phyloP scores from a whole-genome alignment of 2,888 invertebrate genomes.

The Dasysyrphus albostriatus region DNA sequence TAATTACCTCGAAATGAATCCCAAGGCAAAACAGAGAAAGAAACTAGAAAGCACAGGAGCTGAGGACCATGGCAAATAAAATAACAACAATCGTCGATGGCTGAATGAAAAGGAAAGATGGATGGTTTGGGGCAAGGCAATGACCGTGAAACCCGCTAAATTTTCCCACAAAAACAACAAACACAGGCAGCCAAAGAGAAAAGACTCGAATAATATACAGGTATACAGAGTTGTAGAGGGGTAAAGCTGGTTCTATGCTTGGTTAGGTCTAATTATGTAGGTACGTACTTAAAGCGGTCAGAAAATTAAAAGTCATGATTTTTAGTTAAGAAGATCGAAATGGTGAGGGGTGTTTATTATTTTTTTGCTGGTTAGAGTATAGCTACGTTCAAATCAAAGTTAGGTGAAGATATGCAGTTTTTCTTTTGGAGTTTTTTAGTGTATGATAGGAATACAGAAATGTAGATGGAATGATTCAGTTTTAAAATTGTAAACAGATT shows the following conservation, averaged over 20 bases:
- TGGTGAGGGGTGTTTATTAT: background rate
- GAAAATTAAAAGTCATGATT: constrained; percentile 73
- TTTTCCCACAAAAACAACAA: constrained; percentile 38
- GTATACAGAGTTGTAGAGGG: background rate
- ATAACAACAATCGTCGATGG: constrained; percentile 46
- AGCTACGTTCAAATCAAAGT: background rate
- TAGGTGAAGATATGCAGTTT: no score
- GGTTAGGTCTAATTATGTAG: constrained; percentile 68
- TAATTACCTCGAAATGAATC: constrained; percentile 63
- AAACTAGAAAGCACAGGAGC: constrained; percentile 21
- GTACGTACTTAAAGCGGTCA: constrained; percentile 62
- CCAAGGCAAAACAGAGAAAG: constrained; percentile 23
- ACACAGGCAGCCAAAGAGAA: constrained; percentile 11
- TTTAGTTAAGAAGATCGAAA: constrained; percentile 3
- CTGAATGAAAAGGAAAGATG: background rate
- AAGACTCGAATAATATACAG: background rate
- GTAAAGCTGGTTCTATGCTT: constrained; percentile 51
- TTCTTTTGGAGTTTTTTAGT: no score
- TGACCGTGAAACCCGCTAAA: constrained; percentile 71
- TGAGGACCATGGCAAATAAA: constrained; percentile 37
- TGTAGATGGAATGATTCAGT: no score
- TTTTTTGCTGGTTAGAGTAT: background rate
- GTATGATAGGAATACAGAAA: no score
- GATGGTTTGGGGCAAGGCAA: constrained; percentile 50
- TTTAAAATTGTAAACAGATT: no score